These are phyloP conservation scores for Coenonympha arcania DNA, from an alignment of 2,888 invertebrate species.

Conservation along the genomic window DNA sequence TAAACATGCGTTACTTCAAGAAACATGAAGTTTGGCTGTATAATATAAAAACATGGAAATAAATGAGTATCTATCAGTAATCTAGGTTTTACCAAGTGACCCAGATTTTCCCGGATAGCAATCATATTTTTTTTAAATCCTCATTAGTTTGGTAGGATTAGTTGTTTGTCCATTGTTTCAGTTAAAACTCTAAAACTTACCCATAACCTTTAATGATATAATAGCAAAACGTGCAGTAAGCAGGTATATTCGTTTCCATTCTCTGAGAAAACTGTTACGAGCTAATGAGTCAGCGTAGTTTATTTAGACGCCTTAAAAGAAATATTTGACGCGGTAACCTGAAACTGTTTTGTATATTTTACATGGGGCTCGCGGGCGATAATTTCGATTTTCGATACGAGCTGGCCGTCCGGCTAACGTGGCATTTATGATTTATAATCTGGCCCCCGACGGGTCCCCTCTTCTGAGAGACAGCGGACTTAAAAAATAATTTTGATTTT, in stretches of 20 bases:
- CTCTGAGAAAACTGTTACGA: conserved; percentile 14
- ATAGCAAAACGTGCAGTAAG: conserved; percentile 8
- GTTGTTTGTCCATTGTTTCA: not conserved
- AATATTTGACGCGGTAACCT: conserved; percentile 64
- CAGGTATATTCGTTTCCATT: conserved; percentile 9
- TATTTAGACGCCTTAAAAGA: conserved; percentile 50
- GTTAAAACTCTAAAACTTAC: not conserved
- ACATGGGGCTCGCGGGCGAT: conserved; percentile 59
- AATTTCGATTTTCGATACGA: conserved; percentile 67
- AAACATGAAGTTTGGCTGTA: too few species aligned
- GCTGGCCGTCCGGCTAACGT: conserved; percentile 54
- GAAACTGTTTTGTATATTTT: conserved; percentile 69
- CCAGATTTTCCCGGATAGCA: too few species aligned
- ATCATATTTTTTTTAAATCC: too few species aligned
- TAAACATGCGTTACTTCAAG: too few species aligned
- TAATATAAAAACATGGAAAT: too few species aligned
- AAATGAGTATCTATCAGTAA: too few species aligned
- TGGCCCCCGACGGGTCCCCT: conserved; percentile 60
- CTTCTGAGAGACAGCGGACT: conserved; percentile 59
- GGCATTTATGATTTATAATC: conserved; percentile 73
- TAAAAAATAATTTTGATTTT: conserved; percentile 64
- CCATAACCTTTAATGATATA: not conserved
- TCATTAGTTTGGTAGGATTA: too few species aligned
- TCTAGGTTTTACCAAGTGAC: too few species aligned
- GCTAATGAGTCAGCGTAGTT: conserved; percentile 49